Percentiles rank a stretch among this genome's conserved stretches.
Conservation (phyloP, 2,888 invertebrate species). For the Limenitis arthemis region DNA sequence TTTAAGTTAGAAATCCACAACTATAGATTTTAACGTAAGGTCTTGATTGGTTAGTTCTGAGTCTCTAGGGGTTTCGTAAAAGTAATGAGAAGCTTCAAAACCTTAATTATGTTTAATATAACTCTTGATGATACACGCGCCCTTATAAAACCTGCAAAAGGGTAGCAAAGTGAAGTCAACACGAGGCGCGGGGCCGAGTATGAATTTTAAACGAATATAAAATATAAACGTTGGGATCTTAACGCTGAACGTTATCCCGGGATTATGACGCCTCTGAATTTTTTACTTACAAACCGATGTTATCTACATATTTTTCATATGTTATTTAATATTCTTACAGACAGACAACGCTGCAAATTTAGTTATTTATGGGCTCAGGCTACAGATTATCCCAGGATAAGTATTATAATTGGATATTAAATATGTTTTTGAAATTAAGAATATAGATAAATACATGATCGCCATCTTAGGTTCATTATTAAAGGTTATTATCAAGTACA, state of each 20-base stretch:
- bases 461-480: too few relatives aligned
- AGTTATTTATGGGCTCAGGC: too few relatives aligned
- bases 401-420: too few relatives aligned
- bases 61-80: too few relatives aligned
- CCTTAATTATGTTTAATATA: neutral
- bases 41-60: too few relatives aligned
- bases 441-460: too few relatives aligned
- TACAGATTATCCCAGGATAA: too few relatives aligned
- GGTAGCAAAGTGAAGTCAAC: slow-evolving; percentile 15
- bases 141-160: slow-evolving; percentile 12
- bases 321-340: neutral
- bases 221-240: slow-evolving; percentile 19
- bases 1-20: too few relatives aligned
- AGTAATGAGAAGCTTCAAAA: neutral
- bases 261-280: slow-evolving; percentile 10
- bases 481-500: too few relatives aligned
- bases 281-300: neutral
- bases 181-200: slow-evolving; percentile 14
- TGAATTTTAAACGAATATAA: slow-evolving; percentile 20
- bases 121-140: neutral
- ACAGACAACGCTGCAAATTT: too few relatives aligned
- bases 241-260: slow-evolving; percentile 11
- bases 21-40: too few relatives aligned
- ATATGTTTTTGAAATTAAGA: too few relatives aligned
- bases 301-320: neutral